These are phyloP conservation scores for Gymnocheta viridis DNA, from an alignment of 2,888 invertebrate genomes.

Conservation along the genomic window DNA sequence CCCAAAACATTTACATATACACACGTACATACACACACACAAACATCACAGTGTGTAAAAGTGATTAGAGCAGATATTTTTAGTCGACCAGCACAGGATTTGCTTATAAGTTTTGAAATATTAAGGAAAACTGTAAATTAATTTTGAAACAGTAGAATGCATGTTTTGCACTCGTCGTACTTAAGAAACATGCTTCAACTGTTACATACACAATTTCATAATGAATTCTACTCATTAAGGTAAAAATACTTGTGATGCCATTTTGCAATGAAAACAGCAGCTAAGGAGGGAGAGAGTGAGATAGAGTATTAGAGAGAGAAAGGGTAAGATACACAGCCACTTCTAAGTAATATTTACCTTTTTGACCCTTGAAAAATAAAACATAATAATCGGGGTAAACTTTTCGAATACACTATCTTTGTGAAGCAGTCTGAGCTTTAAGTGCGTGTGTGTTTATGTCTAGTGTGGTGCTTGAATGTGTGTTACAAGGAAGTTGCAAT, in stretches of 20 bases:
- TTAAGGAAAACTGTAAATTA: constrained; percentile 29
- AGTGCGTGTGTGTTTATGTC: neutral
- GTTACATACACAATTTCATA: neutral
- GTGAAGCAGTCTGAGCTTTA: neutral
- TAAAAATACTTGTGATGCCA: neutral
- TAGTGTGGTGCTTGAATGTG: neutral
- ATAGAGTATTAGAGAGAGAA: neutral
- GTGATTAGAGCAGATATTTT: neutral
- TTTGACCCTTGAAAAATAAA: neutral
- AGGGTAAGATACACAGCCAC: no score
- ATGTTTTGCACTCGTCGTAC: neutral
- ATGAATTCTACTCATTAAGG: constrained; percentile 5
- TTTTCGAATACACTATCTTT: neutral
- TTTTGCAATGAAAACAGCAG: neutral
- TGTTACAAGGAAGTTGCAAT: neutral
- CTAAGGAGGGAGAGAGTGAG: neutral
- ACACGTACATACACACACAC: neutral
- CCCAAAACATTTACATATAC: neutral
- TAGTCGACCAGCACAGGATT: neutral
- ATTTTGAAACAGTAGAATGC: neutral
- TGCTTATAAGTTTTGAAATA: neutral
- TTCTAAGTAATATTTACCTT: constrained; percentile 21
- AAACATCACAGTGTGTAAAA: neutral
- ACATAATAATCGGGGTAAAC: neutral
- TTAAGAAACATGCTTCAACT: neutral